phyloP scores from a whole-genome alignment of 2,797 vertebrate species.

The Rhincodon typus region DNA sequence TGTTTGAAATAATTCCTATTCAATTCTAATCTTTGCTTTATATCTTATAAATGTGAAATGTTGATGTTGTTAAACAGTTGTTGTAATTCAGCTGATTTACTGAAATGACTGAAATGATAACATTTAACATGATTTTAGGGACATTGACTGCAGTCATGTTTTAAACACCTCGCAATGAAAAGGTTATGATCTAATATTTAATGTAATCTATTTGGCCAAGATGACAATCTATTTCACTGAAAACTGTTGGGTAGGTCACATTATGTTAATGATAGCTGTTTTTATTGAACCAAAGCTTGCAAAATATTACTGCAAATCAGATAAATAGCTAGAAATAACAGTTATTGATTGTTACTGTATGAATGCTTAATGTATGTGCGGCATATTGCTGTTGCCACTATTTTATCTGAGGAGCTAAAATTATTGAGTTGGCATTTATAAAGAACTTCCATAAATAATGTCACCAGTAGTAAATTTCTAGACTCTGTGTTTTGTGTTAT shows the following conservation, averaged over 20 bases:
- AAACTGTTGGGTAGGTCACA: background rate
- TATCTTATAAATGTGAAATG: background rate
- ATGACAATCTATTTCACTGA: background rate
- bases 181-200: background rate
- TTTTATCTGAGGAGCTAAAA: background rate
- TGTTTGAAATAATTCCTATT: background rate
- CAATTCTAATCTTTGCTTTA: background rate
- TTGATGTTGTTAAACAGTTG: background rate
- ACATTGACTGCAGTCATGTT: background rate
- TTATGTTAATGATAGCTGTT: background rate
- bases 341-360: background rate
- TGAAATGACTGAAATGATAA: background rate
- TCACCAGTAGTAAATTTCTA: background rate
- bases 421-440: background rate
- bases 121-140: background rate
- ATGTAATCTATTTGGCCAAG: background rate
- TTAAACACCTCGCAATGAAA: background rate
- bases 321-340: background rate
- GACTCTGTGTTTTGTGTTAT: background rate
- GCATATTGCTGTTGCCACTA: background rate
- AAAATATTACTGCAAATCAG: constrained; percentile 12
- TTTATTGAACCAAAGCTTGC: background rate
- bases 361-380: background rate
- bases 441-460: background rate
- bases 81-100: background rate